phyloP scores from a whole-genome alignment of 92 coral and sea anemone genomes.

The Palythoa grandiflora region DNA sequence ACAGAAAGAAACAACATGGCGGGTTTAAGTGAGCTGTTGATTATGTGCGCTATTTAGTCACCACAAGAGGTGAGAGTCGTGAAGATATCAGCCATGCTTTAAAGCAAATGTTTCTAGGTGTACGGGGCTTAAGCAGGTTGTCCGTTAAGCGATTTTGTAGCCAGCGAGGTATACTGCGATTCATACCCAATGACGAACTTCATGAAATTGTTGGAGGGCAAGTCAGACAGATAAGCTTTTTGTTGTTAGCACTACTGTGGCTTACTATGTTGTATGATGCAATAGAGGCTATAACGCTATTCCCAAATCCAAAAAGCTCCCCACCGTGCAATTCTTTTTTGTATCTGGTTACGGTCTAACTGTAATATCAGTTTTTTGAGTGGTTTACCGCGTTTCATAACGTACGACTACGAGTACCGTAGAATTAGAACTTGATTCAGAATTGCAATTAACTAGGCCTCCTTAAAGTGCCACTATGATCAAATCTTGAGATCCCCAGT shows the following conservation, averaged over 20 bases:
- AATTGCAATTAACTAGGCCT: too few relatives aligned
- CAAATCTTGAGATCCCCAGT: too few relatives aligned
- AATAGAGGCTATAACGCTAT: not conserved
- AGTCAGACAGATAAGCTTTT: conserved; percentile 10
- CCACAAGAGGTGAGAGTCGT: conserved; percentile 2
- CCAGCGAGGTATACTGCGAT: not conserved
- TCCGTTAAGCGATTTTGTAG: conserved; percentile 1
- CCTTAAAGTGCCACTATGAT: too few relatives aligned
- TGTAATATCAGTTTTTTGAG: too few relatives aligned
- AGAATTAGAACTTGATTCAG: too few relatives aligned
- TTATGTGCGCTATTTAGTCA: conserved; percentile 1
- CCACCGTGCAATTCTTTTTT: too few relatives aligned
- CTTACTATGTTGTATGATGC: not conserved
- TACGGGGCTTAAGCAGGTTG: conserved; percentile 10
- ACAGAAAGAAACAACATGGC: not conserved
- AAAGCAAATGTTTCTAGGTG: conserved; percentile 20
- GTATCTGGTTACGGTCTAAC: too few relatives aligned
- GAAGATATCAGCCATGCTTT: conserved; percentile 5
- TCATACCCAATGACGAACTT: conserved; percentile 17
- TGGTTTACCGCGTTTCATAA: too few relatives aligned
- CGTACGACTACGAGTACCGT: too few relatives aligned
- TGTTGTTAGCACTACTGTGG: not conserved
- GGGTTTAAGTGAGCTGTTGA: not conserved
- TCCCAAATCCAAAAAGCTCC: not conserved
- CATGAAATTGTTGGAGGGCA: conserved; percentile 12